Base-by-base conservation (phyloP, 2,113 vertebrate species). In the Ondatra zibethicus region DNA sequence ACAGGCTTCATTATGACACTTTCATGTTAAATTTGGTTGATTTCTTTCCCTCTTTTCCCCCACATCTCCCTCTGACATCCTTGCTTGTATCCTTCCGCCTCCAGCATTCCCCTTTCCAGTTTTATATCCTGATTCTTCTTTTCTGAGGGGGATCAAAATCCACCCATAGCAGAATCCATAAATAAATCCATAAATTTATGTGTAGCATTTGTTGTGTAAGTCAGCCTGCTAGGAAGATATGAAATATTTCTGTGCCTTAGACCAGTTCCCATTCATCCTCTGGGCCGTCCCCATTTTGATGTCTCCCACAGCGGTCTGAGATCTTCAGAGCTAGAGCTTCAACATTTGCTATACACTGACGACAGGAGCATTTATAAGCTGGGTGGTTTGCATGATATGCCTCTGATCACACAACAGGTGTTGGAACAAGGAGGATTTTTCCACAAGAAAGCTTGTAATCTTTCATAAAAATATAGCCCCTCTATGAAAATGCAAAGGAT, bases 341-440 rank as follows among this genome's bases (percentile, higher is more conserved):
- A 61, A 27, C 39, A 70, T 77, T 87, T 42, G 78, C 31, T 90
- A 66, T 84, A 87, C 25, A 29, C 33, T 31, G 76, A 9, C 72
- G 36, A 45, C 33, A 33, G 66, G 36, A 89, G 52, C 82, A 89
- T 77, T 86, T 82, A 25, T 68, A 33, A 50, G 0, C 63, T 96
- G 39, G 25, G 23, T 50, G 85, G 10, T n/a, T 29, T 81, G 12
- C 36, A 45, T 80, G 50, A 39, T 90, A 25, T 70, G 6, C 31
- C 84, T 92, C 29, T 90, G 73, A 39, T 85, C 50, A 89, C 3
- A 89, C 4, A 47, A 47, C 0, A n/a, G 11, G 89, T 3, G 3
- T 42, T 87, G 42, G 84, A 61, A 31, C 42, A 92, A 82, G 25
- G 52, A 36, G 88, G 89, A 27, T 94, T 94, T 95, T 97, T 94